A percentile compares a stretch with the other conserved stretches of the same genome.
Conservation (phyloP, 1,140 invertebrate genomes). For the Drosophila lowei region DNA sequence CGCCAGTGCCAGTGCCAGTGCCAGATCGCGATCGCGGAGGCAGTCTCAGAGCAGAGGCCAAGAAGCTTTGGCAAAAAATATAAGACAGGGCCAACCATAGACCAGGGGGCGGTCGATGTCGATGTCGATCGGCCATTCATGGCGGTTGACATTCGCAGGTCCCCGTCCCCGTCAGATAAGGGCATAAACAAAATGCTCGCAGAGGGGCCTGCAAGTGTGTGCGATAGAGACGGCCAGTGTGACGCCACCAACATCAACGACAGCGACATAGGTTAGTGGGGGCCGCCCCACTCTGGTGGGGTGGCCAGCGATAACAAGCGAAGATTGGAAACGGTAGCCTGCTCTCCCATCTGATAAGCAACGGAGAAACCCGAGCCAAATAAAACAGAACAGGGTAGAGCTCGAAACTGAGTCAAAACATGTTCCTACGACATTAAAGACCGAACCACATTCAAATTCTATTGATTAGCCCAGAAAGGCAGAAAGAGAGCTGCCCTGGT, state of each 20-base stretch:
- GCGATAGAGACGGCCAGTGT: too few relatives aligned
- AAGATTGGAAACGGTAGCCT: conserved; percentile 35
- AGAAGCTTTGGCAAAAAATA: neutral
- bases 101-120: conserved; percentile 20
- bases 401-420: conserved; percentile 7
- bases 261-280: neutral
- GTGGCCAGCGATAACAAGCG: conserved; percentile 23
- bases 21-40: too few relatives aligned
- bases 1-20: too few relatives aligned
- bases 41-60: too few relatives aligned
- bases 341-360: conserved; percentile 36
- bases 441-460: conserved; percentile 33
- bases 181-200: conserved; percentile 23
- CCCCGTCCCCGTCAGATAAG: conserved; percentile 6
- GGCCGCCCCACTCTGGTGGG: conserved; percentile 18
- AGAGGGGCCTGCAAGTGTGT: conserved; percentile 15
- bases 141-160: too few relatives aligned
- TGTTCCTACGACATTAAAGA: conserved; percentile 33
- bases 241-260: neutral
- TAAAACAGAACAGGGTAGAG: neutral
- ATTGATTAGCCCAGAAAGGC: conserved; percentile 21
- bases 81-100: conserved; percentile 12
- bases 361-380: neutral
- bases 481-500: too few relatives aligned
- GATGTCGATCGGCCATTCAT: neutral